Evolutionary conservation across 2,113 vertebrate genomes (phyloP).

Genomic region (Panthera tigris): DNA sequence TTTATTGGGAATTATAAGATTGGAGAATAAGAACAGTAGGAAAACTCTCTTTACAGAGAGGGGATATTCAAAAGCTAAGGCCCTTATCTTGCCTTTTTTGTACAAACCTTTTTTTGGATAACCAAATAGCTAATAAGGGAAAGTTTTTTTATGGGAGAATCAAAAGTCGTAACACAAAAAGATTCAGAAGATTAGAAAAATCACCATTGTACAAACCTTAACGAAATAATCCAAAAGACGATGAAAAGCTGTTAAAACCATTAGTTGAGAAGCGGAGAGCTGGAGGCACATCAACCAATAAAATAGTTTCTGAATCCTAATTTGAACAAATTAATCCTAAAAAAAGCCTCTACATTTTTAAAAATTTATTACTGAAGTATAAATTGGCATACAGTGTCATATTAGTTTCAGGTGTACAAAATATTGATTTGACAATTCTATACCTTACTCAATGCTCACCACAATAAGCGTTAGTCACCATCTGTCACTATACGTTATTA

Average conservation of each 20-base stretch:
- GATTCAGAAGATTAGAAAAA: not conserved
- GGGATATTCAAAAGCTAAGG: too few species aligned
- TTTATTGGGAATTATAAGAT: too few species aligned
- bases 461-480: not conserved
- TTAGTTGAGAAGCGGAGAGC: not conserved
- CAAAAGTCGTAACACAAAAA: not conserved
- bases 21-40: too few species aligned
- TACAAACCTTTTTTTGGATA: not conserved
- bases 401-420: not conserved
- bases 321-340: not conserved
- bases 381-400: not conserved
- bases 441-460: not conserved
- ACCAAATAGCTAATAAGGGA: not conserved
- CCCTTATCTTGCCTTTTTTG: not conserved
- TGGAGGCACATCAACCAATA: not conserved
- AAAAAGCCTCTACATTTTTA: not conserved
- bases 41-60: too few species aligned
- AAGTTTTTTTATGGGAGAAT: not conserved
- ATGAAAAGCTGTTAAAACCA: conserved; percentile 4
- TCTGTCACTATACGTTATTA: not conserved
- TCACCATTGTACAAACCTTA: not conserved
- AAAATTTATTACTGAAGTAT: not conserved
- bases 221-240: not conserved
- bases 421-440: not conserved
- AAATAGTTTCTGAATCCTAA: not conserved